These are phyloP conservation scores for Eupithecia vulgata DNA, from an alignment of 2,888 invertebrate species.

Conservation along the genomic window DNA sequence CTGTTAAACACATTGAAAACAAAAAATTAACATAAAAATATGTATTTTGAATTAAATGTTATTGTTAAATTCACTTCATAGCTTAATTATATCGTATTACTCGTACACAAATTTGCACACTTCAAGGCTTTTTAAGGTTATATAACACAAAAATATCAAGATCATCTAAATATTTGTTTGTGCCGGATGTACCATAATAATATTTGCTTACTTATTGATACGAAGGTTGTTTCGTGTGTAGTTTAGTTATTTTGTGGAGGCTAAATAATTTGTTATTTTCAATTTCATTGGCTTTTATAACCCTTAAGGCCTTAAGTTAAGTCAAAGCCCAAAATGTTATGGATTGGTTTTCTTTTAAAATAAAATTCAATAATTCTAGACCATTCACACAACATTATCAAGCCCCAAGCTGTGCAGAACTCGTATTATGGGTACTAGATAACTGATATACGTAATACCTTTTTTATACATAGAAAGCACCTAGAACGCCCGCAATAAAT, in stretches of 20 bases:
- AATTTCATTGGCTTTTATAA: background rate
- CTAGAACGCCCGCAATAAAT: no score
- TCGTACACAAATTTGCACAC: background rate
- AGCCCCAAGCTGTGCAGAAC: no score
- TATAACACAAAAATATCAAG: conserved; percentile 36
- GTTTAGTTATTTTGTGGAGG: conserved; percentile 31
- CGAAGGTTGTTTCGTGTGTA: conserved; percentile 47
- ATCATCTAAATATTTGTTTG: conserved; percentile 41
- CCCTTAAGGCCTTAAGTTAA: background rate
- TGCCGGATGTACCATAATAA: conserved; percentile 34
- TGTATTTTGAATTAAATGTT: background rate
- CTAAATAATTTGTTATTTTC: background rate
- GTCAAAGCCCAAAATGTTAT: background rate
- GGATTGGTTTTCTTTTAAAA: background rate
- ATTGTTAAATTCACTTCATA: background rate
- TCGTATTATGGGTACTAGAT: no score
- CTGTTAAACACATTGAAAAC: background rate
- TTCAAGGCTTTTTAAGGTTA: conserved; percentile 37
- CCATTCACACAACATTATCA: no score
- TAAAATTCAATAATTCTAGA: background rate
- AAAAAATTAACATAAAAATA: background rate
- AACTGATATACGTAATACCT: no score
- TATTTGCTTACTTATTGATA: conserved; percentile 43
- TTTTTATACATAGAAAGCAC: no score
- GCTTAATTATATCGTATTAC: background rate